Conservation (phyloP, 1,140 invertebrate species). For the Hormaphis cornu region DNA sequence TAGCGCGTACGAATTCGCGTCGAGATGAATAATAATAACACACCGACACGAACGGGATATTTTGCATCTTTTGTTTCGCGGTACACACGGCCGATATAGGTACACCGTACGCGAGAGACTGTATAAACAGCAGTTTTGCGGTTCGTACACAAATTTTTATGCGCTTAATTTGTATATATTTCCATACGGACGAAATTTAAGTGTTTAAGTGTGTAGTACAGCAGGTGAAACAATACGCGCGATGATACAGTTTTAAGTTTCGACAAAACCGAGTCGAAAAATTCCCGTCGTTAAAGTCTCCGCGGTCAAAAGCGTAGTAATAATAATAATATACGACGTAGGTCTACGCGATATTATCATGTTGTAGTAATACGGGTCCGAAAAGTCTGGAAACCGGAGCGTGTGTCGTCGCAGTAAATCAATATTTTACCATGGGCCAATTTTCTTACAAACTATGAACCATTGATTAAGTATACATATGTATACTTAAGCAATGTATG, state of each 20-base stretch:
- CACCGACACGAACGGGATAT: neutral
- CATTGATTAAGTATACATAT: no score
- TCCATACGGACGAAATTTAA: no score
- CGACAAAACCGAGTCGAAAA: neutral
- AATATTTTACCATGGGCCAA: no score
- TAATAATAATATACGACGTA: neutral
- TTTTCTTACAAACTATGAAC: no score
- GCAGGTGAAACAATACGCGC: no score
- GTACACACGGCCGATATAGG: neutral
- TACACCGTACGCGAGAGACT: neutral
- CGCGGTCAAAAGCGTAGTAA: neutral
- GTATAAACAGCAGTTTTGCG: neutral
- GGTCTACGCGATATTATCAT: neutral
- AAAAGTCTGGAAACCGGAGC: no score
- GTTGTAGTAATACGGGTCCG: no score
- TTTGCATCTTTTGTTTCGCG: conserved; percentile 1
- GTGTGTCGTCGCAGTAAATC: no score
- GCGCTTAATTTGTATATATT: no score
- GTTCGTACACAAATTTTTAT: neutral
- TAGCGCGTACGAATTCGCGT: neutral
- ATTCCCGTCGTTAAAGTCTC: conserved; percentile 24
- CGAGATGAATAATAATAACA: conserved; percentile 9
- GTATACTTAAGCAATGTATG: no score
- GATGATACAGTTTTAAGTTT: no score
- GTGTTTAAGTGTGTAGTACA: no score